These are phyloP conservation scores for Antrozous pallidus DNA, from an alignment of 2,797 vertebrate genomes.

Conservation along the genomic window DNA sequence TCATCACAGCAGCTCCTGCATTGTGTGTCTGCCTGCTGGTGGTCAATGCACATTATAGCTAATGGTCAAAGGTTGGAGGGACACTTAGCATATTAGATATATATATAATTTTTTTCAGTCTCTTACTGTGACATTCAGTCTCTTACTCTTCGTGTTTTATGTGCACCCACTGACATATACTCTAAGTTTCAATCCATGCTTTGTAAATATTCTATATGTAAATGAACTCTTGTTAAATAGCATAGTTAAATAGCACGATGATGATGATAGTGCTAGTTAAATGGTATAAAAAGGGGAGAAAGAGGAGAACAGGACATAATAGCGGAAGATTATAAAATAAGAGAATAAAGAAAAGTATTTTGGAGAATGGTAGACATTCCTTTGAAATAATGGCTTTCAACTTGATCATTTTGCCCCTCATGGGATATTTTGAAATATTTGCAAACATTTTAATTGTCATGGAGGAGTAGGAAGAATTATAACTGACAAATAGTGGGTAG, in stretches of 20 bases:
- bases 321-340: not conserved
- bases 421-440: not conserved
- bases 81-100: too few relatives aligned
- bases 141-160: not conserved
- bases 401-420: not conserved
- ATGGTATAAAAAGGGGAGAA: not conserved
- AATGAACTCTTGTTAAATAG: not conserved
- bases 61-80: too few relatives aligned
- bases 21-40: too few relatives aligned
- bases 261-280: not conserved
- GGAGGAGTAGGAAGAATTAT: not conserved
- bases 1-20: too few relatives aligned
- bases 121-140: not conserved
- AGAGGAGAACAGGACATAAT: not conserved
- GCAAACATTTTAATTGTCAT: not conserved
- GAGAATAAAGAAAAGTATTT: not conserved
- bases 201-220: not conserved
- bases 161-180: not conserved
- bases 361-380: not conserved
- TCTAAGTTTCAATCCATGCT: not conserved
- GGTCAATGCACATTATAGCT: too few relatives aligned
- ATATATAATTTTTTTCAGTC: too few relatives aligned
- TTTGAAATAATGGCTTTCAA: not conserved
- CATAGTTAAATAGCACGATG: not conserved
- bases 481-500: not conserved